Conservation (phyloP, 2,113 vertebrate species). For the Pachyramphus minor region DNA sequence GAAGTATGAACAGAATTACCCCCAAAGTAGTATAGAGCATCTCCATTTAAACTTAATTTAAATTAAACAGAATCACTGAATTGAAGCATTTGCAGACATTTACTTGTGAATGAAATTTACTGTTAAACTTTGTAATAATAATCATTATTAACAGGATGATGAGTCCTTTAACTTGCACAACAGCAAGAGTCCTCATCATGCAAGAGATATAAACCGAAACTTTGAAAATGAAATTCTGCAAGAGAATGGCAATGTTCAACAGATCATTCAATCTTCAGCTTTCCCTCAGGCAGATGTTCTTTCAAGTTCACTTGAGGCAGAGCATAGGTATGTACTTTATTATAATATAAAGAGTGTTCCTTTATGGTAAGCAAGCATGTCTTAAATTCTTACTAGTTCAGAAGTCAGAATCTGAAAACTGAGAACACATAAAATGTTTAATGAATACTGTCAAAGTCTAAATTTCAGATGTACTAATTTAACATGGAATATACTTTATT, state of each 20-base stretch:
- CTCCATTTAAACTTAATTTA: neutral
- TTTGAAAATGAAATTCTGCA: slow-evolving; percentile 65
- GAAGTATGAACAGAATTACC: neutral
- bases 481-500: neutral
- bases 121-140: neutral
- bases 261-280: slow-evolving; percentile 65
- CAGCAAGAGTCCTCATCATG: slow-evolving; percentile 65
- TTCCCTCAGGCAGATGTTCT: slow-evolving; percentile 73
- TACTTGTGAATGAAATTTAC: neutral
- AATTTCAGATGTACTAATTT: neutral
- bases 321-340: slow-evolving; percentile 70
- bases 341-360: neutral
- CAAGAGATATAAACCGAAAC: slow-evolving; percentile 74
- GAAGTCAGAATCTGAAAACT: neutral
- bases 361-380: neutral
- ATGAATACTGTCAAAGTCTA: neutral
- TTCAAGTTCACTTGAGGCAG: slow-evolving; percentile 81
- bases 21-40: neutral
- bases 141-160: slow-evolving; percentile 47
- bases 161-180: slow-evolving; percentile 71
- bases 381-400: neutral
- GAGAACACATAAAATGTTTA: neutral
- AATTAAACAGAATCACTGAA: neutral
- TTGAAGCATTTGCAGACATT: neutral
- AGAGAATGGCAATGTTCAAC: slow-evolving; percentile 71